Conservation (phyloP, 2,113 vertebrate species). For the Semicossyphus pulcher region DNA sequence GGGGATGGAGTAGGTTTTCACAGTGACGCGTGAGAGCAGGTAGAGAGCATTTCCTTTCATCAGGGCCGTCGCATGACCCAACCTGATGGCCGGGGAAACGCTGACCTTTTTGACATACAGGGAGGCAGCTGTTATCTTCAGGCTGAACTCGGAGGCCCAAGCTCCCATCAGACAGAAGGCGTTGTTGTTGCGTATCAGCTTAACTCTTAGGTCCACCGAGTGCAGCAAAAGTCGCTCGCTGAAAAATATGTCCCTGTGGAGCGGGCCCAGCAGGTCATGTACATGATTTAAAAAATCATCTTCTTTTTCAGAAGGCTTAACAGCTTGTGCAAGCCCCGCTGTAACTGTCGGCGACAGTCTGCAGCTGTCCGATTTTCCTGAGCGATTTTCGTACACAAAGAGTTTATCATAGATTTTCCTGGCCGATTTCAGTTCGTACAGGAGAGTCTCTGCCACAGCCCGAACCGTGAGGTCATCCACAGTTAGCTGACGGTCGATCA, state of each 20-base stretch:
- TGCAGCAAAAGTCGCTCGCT: neutral
- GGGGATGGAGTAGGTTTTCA: neutral
- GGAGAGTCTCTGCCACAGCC: too few relatives aligned
- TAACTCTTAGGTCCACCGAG: neutral
- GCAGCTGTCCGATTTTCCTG: too few relatives aligned
- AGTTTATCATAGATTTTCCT: too few relatives aligned
- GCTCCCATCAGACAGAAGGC: neutral
- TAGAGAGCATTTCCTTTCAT: neutral
- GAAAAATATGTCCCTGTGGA: neutral
- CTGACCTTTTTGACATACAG: neutral
- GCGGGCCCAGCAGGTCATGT: neutral
- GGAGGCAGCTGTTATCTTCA: neutral
- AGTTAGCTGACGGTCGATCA: too few relatives aligned
- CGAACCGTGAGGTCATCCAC: too few relatives aligned
- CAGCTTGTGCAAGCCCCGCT: too few relatives aligned
- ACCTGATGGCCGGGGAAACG: neutral
- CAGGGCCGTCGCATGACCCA: neutral
- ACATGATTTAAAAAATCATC: too few relatives aligned
- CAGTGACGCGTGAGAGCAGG: neutral
- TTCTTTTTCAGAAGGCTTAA: too few relatives aligned
- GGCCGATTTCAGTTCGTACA: too few relatives aligned
- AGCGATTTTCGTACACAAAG: too few relatives aligned
- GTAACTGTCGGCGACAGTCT: too few relatives aligned
- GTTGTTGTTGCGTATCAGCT: neutral
- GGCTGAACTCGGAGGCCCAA: neutral